Evolutionary conservation across 2,888 invertebrate species (phyloP), one percentile per base, ranked within the genome.

Genomic region (Eupithecia subumbrata): DNA sequence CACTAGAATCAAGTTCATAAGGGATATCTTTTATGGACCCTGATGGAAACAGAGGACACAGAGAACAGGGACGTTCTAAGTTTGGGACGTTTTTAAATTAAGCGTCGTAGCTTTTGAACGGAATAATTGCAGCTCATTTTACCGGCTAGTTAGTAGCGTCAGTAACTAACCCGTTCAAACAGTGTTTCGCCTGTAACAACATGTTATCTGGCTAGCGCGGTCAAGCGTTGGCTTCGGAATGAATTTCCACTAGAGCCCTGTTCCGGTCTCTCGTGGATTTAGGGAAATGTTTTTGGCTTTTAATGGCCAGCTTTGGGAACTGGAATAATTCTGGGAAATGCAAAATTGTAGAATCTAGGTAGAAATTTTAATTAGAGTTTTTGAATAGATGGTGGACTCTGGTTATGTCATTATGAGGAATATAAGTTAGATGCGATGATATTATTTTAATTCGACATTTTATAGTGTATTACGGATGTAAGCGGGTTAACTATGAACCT

Each of bases 131-230:
- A 37, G 37, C 37, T 37, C 7, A 7, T 37, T 37, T 37, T 37
- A 37, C 37, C 45, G 5, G 40, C 40, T 40, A 40, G 40, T 40
- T 40, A 34, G 63, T 75, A 4, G 63, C 48, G 48, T 64, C 5
- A 2, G 67, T 75, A 7, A 90, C 76, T 81, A 37, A 40, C 72
- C 63, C 4, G 9, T 34, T 64, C 22, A 8, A 91, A 89, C 83
- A 78, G 67, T 72, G 79, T 82, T 22, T 52, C 25, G 48, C 70
- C 86, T 86, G 90, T 86, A 89, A 90, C 90, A 90, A 89, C 88
- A 88, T 87, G 91, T 88, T 92, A 92, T 92, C 92, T 90, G 85
- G 84, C 80, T 80, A 12, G 83, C 80, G 87, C 88, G 90, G 91
- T 88, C 90, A 87, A 89, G 87, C 89, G 87, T 85, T 85, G 83